Percentiles rank a stretch among this genome's conserved stretches.
Evolutionary conservation across 2,113 vertebrate genomes (phyloP).

Genomic region (Hemiscyllium ocellatum): DNA sequence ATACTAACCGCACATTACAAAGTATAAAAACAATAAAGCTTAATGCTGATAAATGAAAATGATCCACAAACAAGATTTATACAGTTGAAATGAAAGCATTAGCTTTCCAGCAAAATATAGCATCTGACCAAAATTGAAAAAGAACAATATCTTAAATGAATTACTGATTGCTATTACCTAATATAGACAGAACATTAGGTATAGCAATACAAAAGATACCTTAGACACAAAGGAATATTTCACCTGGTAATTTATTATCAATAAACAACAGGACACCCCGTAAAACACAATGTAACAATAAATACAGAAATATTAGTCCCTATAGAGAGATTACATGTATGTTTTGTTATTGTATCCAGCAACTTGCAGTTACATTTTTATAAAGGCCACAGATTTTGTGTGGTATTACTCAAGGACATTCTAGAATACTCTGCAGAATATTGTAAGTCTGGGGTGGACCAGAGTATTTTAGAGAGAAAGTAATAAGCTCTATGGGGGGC

Average conservation of each 20-base stretch:
- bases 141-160: neutral
- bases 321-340: neutral
- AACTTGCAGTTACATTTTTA: neutral
- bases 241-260: neutral
- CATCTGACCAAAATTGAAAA: neutral
- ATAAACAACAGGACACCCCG: neutral
- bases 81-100: neutral
- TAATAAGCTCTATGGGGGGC: neutral
- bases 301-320: neutral
- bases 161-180: neutral
- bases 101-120: neutral
- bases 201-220: neutral
- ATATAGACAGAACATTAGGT: neutral
- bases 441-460: neutral
- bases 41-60: conserved; percentile 25
- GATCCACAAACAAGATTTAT: conserved; percentile 15
- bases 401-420: neutral
- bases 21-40: conserved; percentile 25
- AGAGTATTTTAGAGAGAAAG: neutral
- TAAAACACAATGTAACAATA: neutral
- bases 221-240: neutral
- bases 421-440: neutral
- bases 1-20: neutral
- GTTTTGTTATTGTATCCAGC: neutral
- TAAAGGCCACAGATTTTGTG: neutral